Evolutionary conservation across 2,113 vertebrate species (phyloP), one percentile per base, ranked within the genome.

Genomic region (Syngnathus scovelli): DNA sequence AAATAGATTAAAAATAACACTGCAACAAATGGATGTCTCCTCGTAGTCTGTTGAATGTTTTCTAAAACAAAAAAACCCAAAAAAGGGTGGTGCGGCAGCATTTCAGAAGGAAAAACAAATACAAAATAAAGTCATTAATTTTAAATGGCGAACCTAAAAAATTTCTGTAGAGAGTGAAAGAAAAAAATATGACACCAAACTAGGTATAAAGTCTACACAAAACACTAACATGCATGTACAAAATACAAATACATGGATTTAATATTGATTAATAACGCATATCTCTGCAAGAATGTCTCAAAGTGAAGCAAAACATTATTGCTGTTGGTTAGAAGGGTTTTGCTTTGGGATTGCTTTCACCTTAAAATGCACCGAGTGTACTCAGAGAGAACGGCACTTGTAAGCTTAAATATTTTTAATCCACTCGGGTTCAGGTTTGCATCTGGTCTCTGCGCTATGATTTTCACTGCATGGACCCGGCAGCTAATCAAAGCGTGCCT

Each of bases 401-500:
- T 4, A 15, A 64, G 21, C 66, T 62, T 55, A 65, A 11, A 64
- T 78, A 75, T 80, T 44, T 49, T 68, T 44, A 67, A 80, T 79
- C 19, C n/a, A 0, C 52, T 27, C n/a, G 11, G 0, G 49, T 69
- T 71, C 65, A 66, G 66, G 78, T 84, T 69, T 71, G 33, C 5
- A 19, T 48, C 48, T 67, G 60, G 65, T 76, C 52, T 69, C 75
- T 44, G 33, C 65, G 74, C 75, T 64, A 15, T 46, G 64, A 76
- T 72, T 84, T 66, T 67, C 61, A 81, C 79, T 71, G 66, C 73
- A 76, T 4, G 4, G 68, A 66, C 58, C 78, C 72, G 59, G 60
- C 67, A 55, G 75, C 76, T 83, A 84, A 88, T 87, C 76, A 81
- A 75, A 84, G 71, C 61, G 67, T 74, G 76, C 70, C 65, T 72